Percentiles rank a stretch among this genome's conserved stretches.
Evolutionary conservation across 1,140 invertebrate species (phyloP).

Genomic region (Hestina assimilis): DNA sequence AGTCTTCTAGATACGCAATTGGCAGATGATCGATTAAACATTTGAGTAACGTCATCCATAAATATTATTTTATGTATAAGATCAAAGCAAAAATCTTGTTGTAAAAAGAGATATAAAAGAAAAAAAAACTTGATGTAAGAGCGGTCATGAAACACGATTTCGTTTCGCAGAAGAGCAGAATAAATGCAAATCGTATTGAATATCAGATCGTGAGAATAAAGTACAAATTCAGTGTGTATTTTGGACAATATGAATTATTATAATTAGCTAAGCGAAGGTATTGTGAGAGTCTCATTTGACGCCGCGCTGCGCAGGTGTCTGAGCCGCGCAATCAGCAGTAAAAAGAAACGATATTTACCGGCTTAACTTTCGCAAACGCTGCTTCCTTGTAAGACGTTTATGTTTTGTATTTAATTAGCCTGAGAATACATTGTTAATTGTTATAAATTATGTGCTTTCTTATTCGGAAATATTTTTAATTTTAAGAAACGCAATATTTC

Average conservation of each 20-base stretch:
- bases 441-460: not conserved
- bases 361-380: constrained; percentile 29
- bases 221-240: constrained; percentile 11
- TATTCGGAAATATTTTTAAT: not conserved
- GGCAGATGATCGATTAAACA: too few relatives aligned
- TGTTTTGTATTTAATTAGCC: not conserved
- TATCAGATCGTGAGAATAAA: constrained; percentile 14
- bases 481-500: not conserved
- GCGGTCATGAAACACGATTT: too few relatives aligned
- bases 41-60: too few relatives aligned
- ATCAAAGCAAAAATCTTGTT: too few relatives aligned
- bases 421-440: not conserved
- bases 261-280: constrained; percentile 30
- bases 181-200: constrained; percentile 18
- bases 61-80: too few relatives aligned
- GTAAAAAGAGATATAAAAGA: too few relatives aligned
- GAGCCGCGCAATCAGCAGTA: constrained; percentile 63
- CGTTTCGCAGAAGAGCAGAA: too few relatives aligned
- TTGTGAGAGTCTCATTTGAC: constrained; percentile 36
- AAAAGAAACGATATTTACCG: constrained; percentile 53
- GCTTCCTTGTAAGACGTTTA: constrained; percentile 26
- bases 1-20: too few relatives aligned
- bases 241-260: constrained; percentile 24
- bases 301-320: constrained; percentile 53
- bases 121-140: too few relatives aligned